Conservation (phyloP, 2,113 vertebrate genomes). For the Pavo muticus region DNA sequence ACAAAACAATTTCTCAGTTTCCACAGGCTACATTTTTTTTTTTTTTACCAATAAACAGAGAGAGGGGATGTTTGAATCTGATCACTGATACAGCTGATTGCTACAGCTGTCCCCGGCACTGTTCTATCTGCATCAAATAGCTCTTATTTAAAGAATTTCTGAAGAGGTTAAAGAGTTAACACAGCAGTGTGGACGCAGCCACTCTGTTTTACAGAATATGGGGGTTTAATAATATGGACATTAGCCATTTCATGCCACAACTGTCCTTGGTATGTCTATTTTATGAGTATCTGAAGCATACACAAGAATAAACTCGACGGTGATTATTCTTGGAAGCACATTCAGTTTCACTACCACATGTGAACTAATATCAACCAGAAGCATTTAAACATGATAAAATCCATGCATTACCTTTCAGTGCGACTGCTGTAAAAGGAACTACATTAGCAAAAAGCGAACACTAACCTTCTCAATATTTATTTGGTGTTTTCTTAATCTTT, state of each 20-base stretch:
- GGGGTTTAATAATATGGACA: neutral
- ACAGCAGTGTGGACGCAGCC: neutral
- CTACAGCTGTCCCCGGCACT: neutral
- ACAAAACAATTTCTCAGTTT: neutral
- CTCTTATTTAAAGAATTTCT: neutral
- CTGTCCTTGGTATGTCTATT: neutral
- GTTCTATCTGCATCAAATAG: neutral
- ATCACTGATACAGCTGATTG: neutral
- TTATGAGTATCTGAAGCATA: neutral
- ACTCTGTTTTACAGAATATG: neutral
- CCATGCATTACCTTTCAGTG: neutral
- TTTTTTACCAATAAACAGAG: neutral
- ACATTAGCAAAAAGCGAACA: neutral
- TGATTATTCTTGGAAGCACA: neutral
- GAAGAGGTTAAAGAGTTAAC: neutral
- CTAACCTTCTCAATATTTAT: slow-evolving; percentile 96
- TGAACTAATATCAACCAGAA: neutral
- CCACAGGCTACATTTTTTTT: neutral
- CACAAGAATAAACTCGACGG: neutral
- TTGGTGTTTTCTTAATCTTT: slow-evolving; percentile 94
- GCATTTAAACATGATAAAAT: neutral
- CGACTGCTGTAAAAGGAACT: neutral
- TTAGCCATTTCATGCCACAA: neutral
- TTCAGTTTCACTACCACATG: neutral
- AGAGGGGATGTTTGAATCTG: neutral